phyloP scores from a whole-genome alignment of 2,113 vertebrate species.

The Indicator indicator region DNA sequence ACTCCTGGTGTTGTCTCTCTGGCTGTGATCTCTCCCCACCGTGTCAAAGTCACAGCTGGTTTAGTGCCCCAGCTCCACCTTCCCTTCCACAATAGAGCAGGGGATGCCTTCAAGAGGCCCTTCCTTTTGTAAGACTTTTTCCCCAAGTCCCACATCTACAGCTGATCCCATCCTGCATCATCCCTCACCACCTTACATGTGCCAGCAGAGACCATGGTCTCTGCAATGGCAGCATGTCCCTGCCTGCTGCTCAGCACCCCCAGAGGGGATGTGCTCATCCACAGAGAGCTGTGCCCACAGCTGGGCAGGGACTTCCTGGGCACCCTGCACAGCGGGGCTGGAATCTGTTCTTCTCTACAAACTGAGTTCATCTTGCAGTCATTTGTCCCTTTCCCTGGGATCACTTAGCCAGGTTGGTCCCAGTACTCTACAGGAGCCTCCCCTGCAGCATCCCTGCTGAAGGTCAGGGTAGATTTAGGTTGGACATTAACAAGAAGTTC shows the following conservation, averaged over 20 bases:
- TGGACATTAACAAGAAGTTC: too few species aligned
- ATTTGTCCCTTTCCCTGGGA: rapidly evolving
- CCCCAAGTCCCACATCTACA: not conserved
- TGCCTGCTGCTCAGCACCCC: rapidly evolving
- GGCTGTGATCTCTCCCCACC: not conserved
- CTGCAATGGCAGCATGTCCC: rapidly evolving
- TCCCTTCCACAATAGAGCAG: not conserved
- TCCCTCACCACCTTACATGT: rapidly evolving
- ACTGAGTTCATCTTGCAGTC: not conserved
- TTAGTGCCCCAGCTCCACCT: not conserved
- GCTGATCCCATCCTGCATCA: not conserved
- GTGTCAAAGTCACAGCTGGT: not conserved
- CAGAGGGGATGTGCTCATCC: not conserved
- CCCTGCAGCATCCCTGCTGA: not conserved
- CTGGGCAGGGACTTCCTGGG: not conserved
- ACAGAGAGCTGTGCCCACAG: not conserved
- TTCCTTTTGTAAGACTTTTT: not conserved
- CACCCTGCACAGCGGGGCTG: not conserved
- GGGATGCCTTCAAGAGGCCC: rapidly evolving
- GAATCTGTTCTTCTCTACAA: not conserved
- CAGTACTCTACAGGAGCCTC: not conserved
- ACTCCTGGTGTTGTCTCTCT: not conserved
- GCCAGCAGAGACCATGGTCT: not conserved
- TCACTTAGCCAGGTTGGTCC: not conserved
- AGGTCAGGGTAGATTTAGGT: not conserved